phyloP scores from a whole-genome alignment of 2,888 invertebrate species.

The Athalia circularis region DNA sequence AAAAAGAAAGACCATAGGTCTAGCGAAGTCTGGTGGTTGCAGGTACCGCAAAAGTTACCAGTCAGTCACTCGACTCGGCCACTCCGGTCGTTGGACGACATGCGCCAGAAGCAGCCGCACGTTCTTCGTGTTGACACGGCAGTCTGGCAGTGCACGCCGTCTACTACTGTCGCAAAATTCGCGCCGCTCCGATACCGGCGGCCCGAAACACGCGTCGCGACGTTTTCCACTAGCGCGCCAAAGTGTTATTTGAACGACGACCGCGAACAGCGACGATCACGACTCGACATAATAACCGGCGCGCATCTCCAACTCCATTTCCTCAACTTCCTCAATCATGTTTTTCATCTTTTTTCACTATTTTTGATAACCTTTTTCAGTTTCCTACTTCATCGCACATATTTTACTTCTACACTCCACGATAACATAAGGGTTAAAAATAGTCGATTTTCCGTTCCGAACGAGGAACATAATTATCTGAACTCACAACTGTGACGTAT shows the following conservation, averaged over 20 bases:
- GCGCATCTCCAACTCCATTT: neutral
- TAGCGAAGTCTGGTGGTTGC: neutral
- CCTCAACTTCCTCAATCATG: no score
- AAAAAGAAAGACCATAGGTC: neutral
- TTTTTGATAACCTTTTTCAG: no score
- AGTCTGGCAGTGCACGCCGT: constrained; percentile 69
- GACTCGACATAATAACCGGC: neutral
- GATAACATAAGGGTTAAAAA: neutral
- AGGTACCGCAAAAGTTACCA: neutral
- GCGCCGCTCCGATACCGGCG: constrained; percentile 34
- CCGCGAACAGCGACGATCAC: no score
- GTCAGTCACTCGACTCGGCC: constrained; percentile 22
- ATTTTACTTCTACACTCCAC: no score
- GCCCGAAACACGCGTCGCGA: constrained; percentile 36
- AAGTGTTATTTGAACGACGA: constrained; percentile 11
- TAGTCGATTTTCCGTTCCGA: neutral
- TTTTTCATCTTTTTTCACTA: no score
- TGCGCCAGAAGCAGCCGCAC: constrained; percentile 46
- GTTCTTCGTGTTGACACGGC: constrained; percentile 55
- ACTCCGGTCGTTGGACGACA: constrained; percentile 26
- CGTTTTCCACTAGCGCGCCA: constrained; percentile 23
- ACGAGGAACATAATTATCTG: constrained; percentile 13
- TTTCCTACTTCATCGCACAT: no score
- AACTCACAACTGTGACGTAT: no score
- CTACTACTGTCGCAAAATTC: constrained; percentile 61